Base-by-base conservation (phyloP, 2,113 vertebrate species). In the Callorhinus ursinus region DNA sequence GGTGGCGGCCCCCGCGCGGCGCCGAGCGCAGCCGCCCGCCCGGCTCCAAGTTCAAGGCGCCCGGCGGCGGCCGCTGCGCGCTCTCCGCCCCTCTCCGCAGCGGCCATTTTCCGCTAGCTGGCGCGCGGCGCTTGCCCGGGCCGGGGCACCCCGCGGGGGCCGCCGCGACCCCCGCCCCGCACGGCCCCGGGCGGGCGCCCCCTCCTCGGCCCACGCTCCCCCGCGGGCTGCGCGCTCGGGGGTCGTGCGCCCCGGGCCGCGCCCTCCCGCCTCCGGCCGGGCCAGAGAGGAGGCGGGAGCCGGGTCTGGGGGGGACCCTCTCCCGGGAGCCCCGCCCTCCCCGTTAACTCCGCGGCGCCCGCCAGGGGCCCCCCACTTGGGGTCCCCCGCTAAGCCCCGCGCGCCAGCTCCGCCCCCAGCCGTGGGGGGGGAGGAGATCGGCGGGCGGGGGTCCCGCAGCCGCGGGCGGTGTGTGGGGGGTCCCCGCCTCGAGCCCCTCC, bases 41-140 rank as follows among this genome's bases (percentile, higher is more conserved):
- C 10, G 93, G 94, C 96, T 98, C 98, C 98, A 99, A 98, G 98
- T 99, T 99, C 98, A 98, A 94, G 97, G 98, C 99, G 98, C 98
- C 98, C 98, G 98, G 98, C 98, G 97, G 98, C 98, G 98, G 97
- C 97, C 98, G 98, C 98, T 94, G 98, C 97, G 74, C 97, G 96
- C 98, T 98, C 98, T 99, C 99, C 98, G 99, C 99, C 99, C 99
- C 99, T 99, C 99, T 99, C 98, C 98, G 95, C 97, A 97, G 99
- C 99, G 99, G 99, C 99, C 99, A 99, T 99, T 99, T 99, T 99
- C 99, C 99, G 99, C 99, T 99, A 98, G 98, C 97, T 98, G 94
- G 86, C 90, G 96, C 96, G 93, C 96, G 93, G 96, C 92, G 91
- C 93, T 96, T 90, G 84, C 82, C 72, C 19, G 84, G 85, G 61